Conservation (phyloP, 2,113 vertebrate genomes). For the Epinephelus fuscoguttatus region DNA sequence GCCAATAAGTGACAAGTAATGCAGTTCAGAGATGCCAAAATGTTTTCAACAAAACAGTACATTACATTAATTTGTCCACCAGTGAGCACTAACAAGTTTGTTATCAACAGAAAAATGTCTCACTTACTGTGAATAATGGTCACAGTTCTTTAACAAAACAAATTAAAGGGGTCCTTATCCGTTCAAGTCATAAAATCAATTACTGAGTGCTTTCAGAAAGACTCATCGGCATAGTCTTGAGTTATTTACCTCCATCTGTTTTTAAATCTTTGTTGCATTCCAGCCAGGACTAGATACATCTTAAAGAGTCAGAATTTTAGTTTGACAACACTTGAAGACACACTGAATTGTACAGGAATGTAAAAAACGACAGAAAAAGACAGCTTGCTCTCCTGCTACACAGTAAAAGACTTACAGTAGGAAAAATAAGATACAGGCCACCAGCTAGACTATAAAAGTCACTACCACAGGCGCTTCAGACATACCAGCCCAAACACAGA, state of each 20-base stretch:
- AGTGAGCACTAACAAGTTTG: not conserved
- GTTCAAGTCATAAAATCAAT: not conserved
- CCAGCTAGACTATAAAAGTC: slow-evolving; percentile 30
- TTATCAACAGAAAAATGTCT: not conserved
- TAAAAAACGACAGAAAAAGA: not conserved
- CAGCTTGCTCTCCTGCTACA: not conserved
- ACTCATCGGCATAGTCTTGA: not conserved
- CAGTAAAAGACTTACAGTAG: slow-evolving; percentile 3
- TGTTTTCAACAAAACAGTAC: not conserved
- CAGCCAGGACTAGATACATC: not conserved
- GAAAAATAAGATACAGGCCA: slow-evolving; percentile 6
- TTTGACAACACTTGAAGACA: slow-evolving; percentile 12
- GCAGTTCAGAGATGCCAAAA: not conserved
- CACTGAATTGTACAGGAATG: not conserved
- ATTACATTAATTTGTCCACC: not conserved
- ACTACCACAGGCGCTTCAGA: slow-evolving; percentile 25
- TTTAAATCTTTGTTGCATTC: slow-evolving; percentile 2
- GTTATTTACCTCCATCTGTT: not conserved
- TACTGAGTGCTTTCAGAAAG: not conserved
- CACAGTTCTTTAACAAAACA: not conserved
- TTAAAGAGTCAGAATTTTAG: not conserved
- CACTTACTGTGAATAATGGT: not conserved
- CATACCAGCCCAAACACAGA: not conserved
- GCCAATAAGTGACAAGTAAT: not conserved
- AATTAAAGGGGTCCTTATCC: not conserved